phyloP scores from a whole-genome alignment of 2,797 vertebrate genomes.

The Smutsia gigantea region DNA sequence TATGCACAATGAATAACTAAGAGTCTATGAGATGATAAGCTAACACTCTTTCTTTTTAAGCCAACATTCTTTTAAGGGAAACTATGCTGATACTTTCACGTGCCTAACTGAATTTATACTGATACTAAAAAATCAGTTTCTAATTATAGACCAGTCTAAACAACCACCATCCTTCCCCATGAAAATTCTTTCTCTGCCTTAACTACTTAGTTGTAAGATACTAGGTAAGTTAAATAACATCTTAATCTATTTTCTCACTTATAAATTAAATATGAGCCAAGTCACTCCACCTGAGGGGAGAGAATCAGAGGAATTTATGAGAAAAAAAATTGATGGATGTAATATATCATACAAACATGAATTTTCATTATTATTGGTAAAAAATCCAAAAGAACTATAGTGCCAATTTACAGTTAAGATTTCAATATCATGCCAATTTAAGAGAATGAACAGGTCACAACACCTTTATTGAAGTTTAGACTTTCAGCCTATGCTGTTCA shows the following conservation, averaged over 20 bases:
- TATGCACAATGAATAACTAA: neutral
- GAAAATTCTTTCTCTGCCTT: neutral
- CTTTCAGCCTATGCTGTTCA: neutral
- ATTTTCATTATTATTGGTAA: neutral
- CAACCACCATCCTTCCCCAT: no score
- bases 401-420: neutral
- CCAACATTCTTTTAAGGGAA: neutral
- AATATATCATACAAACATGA: neutral
- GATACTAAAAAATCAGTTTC: neutral
- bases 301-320: neutral
- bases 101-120: neutral
- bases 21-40: neutral
- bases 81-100: neutral
- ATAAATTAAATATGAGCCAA: neutral
- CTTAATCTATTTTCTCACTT: neutral
- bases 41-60: neutral
- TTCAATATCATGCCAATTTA: constrained; percentile 13
- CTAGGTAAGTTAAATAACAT: neutral
- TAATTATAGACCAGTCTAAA: neutral
- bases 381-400: neutral
- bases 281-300: neutral
- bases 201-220: neutral
- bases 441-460: neutral
- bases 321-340: neutral
- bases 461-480: neutral